These are phyloP conservation scores for Coenobita brevimanus DNA, from an alignment of 1,140 invertebrate genomes.

Conservation along the genomic window DNA sequence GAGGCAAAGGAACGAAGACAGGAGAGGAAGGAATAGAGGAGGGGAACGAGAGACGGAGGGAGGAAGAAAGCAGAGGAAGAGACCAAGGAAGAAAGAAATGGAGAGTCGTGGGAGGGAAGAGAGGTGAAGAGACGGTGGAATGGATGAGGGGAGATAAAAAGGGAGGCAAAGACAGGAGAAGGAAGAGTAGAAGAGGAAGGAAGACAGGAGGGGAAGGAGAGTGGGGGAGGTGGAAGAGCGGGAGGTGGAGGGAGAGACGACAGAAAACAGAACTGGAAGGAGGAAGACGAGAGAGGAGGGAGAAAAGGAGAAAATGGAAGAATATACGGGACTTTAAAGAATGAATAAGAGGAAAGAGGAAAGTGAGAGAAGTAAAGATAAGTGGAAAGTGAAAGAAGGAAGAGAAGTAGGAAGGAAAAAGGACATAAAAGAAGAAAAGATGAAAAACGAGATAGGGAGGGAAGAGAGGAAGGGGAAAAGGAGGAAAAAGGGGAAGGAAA, in stretches of 20 bases:
- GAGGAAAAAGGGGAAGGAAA: background rate
- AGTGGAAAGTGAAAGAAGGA: no score
- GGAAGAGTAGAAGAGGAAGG: background rate
- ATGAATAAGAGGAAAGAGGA: background rate
- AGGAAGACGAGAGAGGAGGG: background rate
- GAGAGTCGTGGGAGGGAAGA: no score
- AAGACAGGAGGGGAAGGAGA: no score
- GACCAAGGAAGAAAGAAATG: no score
- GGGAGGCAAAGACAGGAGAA: background rate
- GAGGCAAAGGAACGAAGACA: background rate
- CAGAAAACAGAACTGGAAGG: no score
- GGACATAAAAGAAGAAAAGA: background rate
- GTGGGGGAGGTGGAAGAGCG: background rate
- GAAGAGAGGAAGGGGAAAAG: background rate
- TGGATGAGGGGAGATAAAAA: background rate
- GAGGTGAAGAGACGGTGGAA: background rate
- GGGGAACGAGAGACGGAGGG: constrained; percentile 1
- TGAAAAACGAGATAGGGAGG: background rate
- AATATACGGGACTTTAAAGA: background rate
- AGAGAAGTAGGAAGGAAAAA: background rate
- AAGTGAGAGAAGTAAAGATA: no score
- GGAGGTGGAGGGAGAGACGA: background rate
- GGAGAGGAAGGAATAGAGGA: background rate
- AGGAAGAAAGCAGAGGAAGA: constrained; percentile 7
- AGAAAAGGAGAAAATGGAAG: background rate